Conservation (phyloP, 37 sponge, comb jelly and placozoan species). For the Diacarnus erythraeanus region DNA sequence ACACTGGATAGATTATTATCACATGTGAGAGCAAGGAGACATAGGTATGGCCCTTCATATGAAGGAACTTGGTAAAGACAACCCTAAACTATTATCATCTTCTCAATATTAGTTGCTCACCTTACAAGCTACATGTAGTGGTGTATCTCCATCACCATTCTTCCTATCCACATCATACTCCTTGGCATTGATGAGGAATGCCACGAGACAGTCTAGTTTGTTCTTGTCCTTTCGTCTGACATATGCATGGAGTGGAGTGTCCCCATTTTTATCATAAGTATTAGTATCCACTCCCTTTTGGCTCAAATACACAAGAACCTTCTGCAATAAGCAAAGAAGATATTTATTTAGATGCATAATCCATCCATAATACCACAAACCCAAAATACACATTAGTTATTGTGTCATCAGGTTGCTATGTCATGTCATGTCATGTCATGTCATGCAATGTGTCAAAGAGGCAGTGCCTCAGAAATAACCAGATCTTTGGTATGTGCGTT, state of each 20-base stretch:
- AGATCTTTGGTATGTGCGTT: too few relatives aligned
- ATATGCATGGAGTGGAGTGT: conserved; percentile 16
- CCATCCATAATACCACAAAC: too few relatives aligned
- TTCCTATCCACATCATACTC: background rate
- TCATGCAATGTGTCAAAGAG: too few relatives aligned
- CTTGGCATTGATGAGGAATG: conserved; percentile 14
- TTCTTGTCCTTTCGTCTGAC: conserved; percentile 25
- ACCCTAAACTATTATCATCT: background rate
- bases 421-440: too few relatives aligned
- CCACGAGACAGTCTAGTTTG: conserved; percentile 22
- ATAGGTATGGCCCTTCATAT: background rate
- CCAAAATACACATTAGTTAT: too few relatives aligned
- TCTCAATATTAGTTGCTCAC: background rate
- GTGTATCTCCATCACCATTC: background rate
- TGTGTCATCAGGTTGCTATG: too few relatives aligned
- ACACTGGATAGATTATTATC: conserved; percentile 21
- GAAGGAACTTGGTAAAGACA: background rate
- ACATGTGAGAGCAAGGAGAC: background rate
- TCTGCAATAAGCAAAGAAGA: background rate
- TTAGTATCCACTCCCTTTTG: background rate
- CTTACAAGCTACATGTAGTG: conserved; percentile 12
- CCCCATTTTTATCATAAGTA: conserved; percentile 8
- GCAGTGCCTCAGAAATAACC: too few relatives aligned
- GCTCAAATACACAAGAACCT: background rate
- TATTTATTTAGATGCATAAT: too few relatives aligned